These are phyloP conservation scores for Melieria crassipennis DNA, from an alignment of 2,888 invertebrate genomes.

Conservation along the genomic window DNA sequence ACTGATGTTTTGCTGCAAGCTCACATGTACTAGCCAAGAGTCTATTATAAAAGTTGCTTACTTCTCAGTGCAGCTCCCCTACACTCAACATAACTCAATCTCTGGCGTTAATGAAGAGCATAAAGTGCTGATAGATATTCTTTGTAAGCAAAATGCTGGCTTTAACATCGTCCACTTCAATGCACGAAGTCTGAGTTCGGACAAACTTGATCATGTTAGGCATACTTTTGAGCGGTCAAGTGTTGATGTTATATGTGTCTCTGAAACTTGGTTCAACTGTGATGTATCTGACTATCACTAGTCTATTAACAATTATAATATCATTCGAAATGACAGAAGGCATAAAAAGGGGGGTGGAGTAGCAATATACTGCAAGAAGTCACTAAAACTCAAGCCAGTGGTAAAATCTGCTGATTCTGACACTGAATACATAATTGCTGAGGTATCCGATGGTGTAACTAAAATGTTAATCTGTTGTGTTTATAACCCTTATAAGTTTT, in stretches of 20 bases:
- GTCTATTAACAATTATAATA: constrained; percentile 9
- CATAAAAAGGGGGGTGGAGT: constrained; percentile 24
- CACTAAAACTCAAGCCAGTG: constrained; percentile 2
- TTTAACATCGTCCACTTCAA: constrained; percentile 26
- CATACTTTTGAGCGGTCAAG: constrained; percentile 18
- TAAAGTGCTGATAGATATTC: constrained; percentile 12
- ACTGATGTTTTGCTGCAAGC: background rate
- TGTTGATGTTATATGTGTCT: constrained; percentile 23
- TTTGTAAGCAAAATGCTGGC: constrained; percentile 15
- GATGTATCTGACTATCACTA: constrained; percentile 5
- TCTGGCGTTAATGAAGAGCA: constrained; percentile 11
- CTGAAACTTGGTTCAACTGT: constrained; percentile 24
- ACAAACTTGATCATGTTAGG: constrained; percentile 17
- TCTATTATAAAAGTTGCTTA: background rate
- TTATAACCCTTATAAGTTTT: constrained; percentile 21
- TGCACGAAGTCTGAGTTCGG: constrained; percentile 22
- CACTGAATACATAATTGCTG: constrained; percentile 17
- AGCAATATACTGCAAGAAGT: constrained; percentile 15
- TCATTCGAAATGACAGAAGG: background rate
- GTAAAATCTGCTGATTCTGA: constrained; percentile 5
- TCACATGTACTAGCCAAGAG: background rate
- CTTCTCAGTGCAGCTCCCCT: background rate
- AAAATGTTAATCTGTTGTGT: constrained; percentile 27
- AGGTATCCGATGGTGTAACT: constrained; percentile 15
- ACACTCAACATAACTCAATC: too few relatives aligned